Evolutionary conservation across 2,113 vertebrate species (phyloP).

Genomic region (Odontesthes bonariensis): DNA sequence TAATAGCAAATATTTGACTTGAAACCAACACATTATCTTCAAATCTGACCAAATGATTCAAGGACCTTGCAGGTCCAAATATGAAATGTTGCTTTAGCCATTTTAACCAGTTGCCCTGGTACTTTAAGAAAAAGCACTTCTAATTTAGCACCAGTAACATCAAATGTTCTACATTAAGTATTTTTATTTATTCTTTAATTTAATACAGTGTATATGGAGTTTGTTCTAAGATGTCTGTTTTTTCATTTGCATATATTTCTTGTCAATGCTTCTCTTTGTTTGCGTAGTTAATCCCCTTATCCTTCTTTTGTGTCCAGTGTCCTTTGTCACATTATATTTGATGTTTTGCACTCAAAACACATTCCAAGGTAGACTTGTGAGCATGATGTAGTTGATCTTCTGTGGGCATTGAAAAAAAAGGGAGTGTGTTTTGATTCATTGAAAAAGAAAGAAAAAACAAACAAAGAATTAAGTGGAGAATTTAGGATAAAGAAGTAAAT

Average conservation of each 20-base stretch:
- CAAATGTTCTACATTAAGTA: slow-evolving; percentile 57
- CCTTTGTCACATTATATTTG: slow-evolving; percentile 38
- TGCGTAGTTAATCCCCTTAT: slow-evolving; percentile 25
- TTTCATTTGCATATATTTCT: slow-evolving; percentile 52
- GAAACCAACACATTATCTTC: slow-evolving; percentile 19
- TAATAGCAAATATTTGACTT: slow-evolving; percentile 40
- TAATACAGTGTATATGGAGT: slow-evolving; percentile 60
- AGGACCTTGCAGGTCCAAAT: background rate
- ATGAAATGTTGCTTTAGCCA: slow-evolving; percentile 28
- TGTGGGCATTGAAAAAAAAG: background rate
- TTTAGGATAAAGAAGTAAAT: slow-evolving; percentile 9
- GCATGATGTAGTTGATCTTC: slow-evolving; percentile 18
- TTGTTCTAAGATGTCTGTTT: slow-evolving; percentile 49
- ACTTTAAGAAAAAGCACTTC: slow-evolving; percentile 64
- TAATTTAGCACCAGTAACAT: slow-evolving; percentile 47
- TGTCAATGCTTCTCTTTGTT: slow-evolving; percentile 30
- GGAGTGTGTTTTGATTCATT: background rate
- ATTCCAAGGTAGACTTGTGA: slow-evolving; percentile 25
- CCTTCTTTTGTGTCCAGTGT: slow-evolving; percentile 40
- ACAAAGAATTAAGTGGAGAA: background rate
- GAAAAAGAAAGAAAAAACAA: background rate
- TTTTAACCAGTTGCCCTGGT: slow-evolving; percentile 31
- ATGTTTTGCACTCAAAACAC: slow-evolving; percentile 48
- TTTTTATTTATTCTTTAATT: slow-evolving; percentile 80
- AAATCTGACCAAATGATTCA: slow-evolving; percentile 57